Evolutionary conservation across 2,888 invertebrate genomes (phyloP).

Genomic region (Bombylius major): DNA sequence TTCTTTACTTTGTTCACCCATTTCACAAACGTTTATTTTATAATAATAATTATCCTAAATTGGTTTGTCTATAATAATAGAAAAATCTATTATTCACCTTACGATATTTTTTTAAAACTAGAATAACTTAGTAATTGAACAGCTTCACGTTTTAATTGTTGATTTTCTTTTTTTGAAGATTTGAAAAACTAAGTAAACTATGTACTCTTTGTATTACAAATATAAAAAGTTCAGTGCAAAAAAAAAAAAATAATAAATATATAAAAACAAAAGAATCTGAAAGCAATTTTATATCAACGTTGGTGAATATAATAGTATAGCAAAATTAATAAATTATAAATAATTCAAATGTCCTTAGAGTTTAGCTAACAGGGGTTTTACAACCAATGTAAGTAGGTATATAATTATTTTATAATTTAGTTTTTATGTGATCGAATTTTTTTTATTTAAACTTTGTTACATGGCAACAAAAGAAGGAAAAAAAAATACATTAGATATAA

Average conservation of each 20-base stretch:
- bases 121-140: slow-evolving; percentile 18
- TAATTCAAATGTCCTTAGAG: slow-evolving; percentile 83
- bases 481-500: too few species aligned
- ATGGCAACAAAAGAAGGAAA: too few species aligned
- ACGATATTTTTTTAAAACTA: slow-evolving; percentile 24
- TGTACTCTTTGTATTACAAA: too few species aligned
- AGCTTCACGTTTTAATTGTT: neutral
- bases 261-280: too few species aligned
- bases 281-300: too few species aligned
- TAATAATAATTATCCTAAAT: slow-evolving; percentile 20
- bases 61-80: slow-evolving; percentile 22
- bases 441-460: too few species aligned
- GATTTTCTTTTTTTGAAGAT: too few species aligned
- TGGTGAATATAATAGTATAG: neutral
- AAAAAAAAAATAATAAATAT: too few species aligned
- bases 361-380: slow-evolving; percentile 84
- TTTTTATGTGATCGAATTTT: too few species aligned
- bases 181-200: too few species aligned
- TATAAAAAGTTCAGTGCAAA: too few species aligned
- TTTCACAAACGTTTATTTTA: neutral
- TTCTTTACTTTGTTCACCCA: neutral
- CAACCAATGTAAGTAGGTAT: slow-evolving; percentile 91
- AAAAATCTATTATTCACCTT: slow-evolving; percentile 25
- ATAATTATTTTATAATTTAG: neutral
- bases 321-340: slow-evolving; percentile 49